A percentile compares a stretch with the other conserved stretches of the same genome.
phyloP scores from a whole-genome alignment of 2,888 invertebrate species.

The Rhodophaea formosa region DNA sequence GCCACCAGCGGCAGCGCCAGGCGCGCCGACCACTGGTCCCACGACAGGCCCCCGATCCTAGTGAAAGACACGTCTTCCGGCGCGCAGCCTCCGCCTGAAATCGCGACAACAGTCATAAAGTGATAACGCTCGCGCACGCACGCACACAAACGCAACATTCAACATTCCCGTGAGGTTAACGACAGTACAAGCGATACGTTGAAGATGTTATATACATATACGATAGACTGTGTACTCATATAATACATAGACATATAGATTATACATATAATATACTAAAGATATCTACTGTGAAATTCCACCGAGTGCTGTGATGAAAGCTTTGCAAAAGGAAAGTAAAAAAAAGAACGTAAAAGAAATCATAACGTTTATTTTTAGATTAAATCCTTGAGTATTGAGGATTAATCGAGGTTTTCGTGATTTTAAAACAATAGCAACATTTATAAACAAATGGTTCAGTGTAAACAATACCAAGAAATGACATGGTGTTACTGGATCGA shows the following conservation, averaged over 20 bases:
- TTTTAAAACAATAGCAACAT: constrained; percentile 26
- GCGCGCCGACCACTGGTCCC: constrained; percentile 88
- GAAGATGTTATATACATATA: constrained; percentile 57
- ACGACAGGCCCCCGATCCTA: constrained; percentile 84
- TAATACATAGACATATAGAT: constrained; percentile 39
- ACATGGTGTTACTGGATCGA: constrained; percentile 52
- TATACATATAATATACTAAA: constrained; percentile 38
- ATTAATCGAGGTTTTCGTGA: constrained; percentile 30
- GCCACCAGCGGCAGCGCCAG: constrained; percentile 59
- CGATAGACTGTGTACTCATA: constrained; percentile 39
- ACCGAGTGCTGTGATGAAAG: constrained; percentile 80
- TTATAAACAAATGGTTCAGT: constrained; percentile 2
- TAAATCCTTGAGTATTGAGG: constrained; percentile 29
- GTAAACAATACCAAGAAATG: constrained; percentile 24
- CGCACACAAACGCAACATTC: constrained; percentile 48
- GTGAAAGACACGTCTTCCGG: constrained; percentile 86
- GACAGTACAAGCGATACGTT: constrained; percentile 65
- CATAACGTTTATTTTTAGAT: constrained; percentile 67
- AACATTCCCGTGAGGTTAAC: constrained; percentile 67
- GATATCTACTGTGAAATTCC: constrained; percentile 73
- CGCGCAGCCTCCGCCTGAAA: constrained; percentile 56
- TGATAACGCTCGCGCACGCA: constrained; percentile 32
- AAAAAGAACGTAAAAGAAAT: constrained; percentile 65
- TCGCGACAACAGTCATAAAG: constrained; percentile 45
- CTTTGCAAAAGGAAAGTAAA: constrained; percentile 72